Conservation (phyloP, 2,113 vertebrate genomes). For the Ploceus nigricollis region DNA sequence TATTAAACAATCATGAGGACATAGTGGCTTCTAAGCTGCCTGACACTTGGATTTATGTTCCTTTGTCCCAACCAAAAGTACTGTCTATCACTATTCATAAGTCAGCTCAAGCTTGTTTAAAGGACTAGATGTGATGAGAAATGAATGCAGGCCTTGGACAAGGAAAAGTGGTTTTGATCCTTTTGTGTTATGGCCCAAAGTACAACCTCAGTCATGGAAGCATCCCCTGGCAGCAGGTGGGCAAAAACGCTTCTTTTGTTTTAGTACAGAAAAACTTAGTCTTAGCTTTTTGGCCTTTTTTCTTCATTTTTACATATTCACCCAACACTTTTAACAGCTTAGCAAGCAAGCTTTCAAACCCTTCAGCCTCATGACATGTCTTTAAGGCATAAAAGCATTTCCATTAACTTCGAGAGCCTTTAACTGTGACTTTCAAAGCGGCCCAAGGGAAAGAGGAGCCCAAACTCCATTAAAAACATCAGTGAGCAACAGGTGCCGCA, state of each 20-base stretch:
- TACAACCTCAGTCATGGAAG: neutral
- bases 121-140: neutral
- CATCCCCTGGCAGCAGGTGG: neutral
- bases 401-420: neutral
- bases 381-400: neutral
- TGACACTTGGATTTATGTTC: constrained; percentile 18
- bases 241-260: neutral
- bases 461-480: neutral
- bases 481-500: neutral
- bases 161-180: neutral
- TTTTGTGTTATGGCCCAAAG: neutral
- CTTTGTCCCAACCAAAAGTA: neutral
- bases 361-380: neutral
- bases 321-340: neutral
- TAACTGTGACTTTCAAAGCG: neutral
- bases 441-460: neutral
- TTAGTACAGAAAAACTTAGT: neutral
- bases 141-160: neutral
- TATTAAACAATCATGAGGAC: constrained; percentile 48
- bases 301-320: neutral
- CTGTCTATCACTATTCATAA: neutral
- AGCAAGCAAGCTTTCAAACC: neutral
- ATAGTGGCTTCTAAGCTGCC: neutral
- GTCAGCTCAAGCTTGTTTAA: neutral
- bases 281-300: neutral